These are phyloP conservation scores for Andrena cerasifolii DNA, from an alignment of 1,140 invertebrate species.

Conservation along the genomic window DNA sequence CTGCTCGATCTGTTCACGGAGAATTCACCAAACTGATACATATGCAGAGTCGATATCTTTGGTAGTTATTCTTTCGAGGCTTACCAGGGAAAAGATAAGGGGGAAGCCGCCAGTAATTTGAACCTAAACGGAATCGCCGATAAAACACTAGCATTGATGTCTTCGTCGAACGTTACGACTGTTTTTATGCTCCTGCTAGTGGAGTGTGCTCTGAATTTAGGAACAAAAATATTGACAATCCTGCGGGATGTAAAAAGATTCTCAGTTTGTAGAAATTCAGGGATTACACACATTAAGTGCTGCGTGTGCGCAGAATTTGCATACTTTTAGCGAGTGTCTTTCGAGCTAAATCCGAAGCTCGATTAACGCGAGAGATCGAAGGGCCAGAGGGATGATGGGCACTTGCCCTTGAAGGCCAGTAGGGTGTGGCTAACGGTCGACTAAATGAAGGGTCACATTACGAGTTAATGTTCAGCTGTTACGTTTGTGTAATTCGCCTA, in stretches of 20 bases:
- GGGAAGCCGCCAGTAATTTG: slow-evolving; percentile 76
- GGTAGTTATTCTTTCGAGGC: slow-evolving; percentile 77
- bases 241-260: too few species aligned
- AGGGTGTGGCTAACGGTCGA: slow-evolving; percentile 79
- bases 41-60: slow-evolving; percentile 81
- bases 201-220: neutral
- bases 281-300: too few species aligned
- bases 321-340: neutral
- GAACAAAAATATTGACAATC: too few species aligned
- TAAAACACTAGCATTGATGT: slow-evolving; percentile 45
- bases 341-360: slow-evolving; percentile 67
- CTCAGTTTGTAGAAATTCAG: neutral
- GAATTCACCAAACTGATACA: slow-evolving; percentile 75
- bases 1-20: slow-evolving; percentile 70
- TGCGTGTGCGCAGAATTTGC: neutral
- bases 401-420: slow-evolving; percentile 61
- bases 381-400: slow-evolving; percentile 72
- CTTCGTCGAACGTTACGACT: slow-evolving; percentile 44
- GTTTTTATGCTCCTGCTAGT: slow-evolving; percentile 17
- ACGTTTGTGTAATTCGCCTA: slow-evolving; percentile 80
- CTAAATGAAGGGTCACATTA: slow-evolving; percentile 82
- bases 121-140: slow-evolving; percentile 59
- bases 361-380: slow-evolving; percentile 71
- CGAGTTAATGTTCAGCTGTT: slow-evolving; percentile 82
- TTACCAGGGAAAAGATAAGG: slow-evolving; percentile 77